A percentile compares a stretch with the other conserved stretches of the same genome.
These are phyloP conservation scores for Rhinopithecus roxellana DNA, from an alignment of 2,113 vertebrate genomes.

Conservation along the genomic window DNA sequence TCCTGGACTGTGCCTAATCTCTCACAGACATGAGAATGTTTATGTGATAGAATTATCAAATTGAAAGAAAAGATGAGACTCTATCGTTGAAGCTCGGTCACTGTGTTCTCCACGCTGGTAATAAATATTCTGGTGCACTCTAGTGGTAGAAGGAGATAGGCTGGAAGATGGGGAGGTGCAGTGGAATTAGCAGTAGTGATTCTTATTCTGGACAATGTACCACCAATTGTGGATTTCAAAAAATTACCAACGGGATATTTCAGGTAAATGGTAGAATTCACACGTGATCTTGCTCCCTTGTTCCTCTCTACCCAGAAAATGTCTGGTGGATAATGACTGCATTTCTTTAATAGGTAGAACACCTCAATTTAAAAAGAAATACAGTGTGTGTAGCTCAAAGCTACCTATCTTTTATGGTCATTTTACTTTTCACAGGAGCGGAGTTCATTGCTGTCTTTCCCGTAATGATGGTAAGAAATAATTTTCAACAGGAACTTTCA, in stretches of 20 bases:
- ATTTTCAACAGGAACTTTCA: neutral
- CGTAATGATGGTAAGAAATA: neutral
- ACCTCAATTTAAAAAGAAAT: neutral
- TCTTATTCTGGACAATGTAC: neutral
- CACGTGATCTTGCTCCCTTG: neutral
- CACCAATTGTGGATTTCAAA: neutral
- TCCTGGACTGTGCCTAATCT: neutral
- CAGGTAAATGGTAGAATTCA: neutral
- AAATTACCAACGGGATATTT: neutral
- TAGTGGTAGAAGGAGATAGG: slow-evolving; percentile 81
- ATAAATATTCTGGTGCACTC: slow-evolving; percentile 85
- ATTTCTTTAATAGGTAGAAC: neutral
- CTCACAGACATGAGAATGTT: neutral
- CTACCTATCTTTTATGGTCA: neutral
- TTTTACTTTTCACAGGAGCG: neutral
- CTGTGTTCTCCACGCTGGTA: slow-evolving; percentile 22
- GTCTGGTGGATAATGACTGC: neutral
- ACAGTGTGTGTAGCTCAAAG: neutral
- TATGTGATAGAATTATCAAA: slow-evolving; percentile 18
- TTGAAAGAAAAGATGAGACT: slow-evolving; percentile 39
- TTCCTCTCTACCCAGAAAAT: neutral
- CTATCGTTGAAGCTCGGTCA: neutral
- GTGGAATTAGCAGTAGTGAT: neutral
- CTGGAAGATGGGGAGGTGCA: neutral
- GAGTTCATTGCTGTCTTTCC: neutral